A percentile compares a stretch with the other conserved stretches of the same genome.
Evolutionary conservation across 2,888 invertebrate genomes (phyloP).

Genomic region (Synanthedon vespiformis): DNA sequence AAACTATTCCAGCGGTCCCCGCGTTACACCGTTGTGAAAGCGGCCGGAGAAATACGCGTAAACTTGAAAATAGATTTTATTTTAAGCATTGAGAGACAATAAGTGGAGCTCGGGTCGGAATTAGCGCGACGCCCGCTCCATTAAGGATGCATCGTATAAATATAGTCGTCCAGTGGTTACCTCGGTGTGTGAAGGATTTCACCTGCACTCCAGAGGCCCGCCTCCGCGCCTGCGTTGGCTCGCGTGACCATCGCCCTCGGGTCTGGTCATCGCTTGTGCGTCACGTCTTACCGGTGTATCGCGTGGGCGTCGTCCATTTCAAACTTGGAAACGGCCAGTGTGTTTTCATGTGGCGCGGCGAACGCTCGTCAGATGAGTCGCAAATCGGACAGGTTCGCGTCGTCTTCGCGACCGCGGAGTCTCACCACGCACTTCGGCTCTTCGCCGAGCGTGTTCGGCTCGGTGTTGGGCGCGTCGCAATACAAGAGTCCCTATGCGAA

Average conservation of each 20-base stretch:
- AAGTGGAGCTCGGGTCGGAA: conserved; percentile 7
- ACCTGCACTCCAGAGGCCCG: not conserved
- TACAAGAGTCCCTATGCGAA: conserved; percentile 21
- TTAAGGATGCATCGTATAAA: not conserved
- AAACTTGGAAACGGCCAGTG: conserved; percentile 50
- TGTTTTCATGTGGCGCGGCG: conserved; percentile 44
- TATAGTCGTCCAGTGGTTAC: too few species aligned
- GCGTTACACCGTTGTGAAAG: not conserved
- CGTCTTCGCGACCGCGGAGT: conserved; percentile 46
- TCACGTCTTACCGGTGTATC: conserved; percentile 35
- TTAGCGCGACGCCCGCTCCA: conserved; percentile 3
- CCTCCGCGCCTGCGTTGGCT: conserved; percentile 7
- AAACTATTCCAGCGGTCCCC: not conserved
- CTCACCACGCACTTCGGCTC: conserved; percentile 55
- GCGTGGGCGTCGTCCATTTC: conserved; percentile 50
- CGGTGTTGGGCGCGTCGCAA: conserved; percentile 41
- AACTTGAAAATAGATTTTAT: conserved; percentile 64
- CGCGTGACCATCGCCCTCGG: conserved; percentile 36
- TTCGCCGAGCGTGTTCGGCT: conserved; percentile 54
- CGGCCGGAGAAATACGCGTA: conserved; percentile 38
- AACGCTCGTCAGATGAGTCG: conserved; percentile 55
- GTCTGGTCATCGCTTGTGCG: conserved; percentile 30
- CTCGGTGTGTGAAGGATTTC: not conserved
- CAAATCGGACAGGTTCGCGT: conserved; percentile 50
- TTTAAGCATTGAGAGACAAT: conserved; percentile 32